Conservation (phyloP, 2,888 invertebrate genomes). For the Lottia gigantea region DNA sequence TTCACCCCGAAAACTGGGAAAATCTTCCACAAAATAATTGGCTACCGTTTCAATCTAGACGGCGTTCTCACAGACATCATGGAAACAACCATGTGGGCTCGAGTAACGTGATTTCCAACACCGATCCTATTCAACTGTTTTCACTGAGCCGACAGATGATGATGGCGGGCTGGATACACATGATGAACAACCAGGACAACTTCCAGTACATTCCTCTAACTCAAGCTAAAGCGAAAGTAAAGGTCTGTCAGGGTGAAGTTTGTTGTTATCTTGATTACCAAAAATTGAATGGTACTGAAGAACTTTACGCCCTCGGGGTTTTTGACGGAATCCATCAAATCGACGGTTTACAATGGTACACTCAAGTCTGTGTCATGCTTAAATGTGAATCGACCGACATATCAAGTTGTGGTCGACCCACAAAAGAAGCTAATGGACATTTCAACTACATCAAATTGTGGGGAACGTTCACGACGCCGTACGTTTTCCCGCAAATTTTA, state of each 20-base stretch:
- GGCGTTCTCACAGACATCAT: neutral
- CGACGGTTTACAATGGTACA: constrained; percentile 40
- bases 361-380: constrained; percentile 43
- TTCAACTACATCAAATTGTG: constrained; percentile 29
- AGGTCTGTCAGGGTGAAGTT: constrained; percentile 39
- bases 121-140: neutral
- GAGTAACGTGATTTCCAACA: neutral
- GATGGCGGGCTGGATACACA: neutral
- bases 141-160: neutral
- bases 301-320: constrained; percentile 46
- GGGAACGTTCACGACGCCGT: constrained; percentile 30
- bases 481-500: constrained; percentile 39
- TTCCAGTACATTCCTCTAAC: constrained; percentile 18
- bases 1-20: neutral
- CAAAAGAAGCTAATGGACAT: constrained; percentile 22
- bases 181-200: neutral
- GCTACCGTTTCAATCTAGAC: neutral
- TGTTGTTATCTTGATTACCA: constrained; percentile 45
- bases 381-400: constrained; percentile 31
- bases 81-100: neutral
- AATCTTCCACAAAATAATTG: neutral
- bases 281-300: constrained; percentile 15
- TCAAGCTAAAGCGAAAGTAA: constrained; percentile 24
- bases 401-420: constrained; percentile 31
- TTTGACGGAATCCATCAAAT: constrained; percentile 45